These are phyloP conservation scores for Pseudochromis fuscus DNA, from an alignment of 2,797 vertebrate species.

Conservation along the genomic window DNA sequence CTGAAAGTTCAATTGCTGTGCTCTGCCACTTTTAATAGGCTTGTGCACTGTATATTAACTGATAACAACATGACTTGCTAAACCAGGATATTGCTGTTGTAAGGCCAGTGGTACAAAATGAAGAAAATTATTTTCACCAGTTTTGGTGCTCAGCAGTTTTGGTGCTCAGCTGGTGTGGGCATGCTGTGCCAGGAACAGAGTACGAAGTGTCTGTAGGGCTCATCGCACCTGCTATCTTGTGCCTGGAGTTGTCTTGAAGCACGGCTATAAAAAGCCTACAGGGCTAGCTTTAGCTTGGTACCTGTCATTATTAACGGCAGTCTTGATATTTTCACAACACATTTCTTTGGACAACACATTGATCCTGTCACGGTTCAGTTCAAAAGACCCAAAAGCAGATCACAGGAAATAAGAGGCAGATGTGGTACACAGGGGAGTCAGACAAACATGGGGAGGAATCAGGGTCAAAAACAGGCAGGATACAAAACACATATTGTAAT, in stretches of 20 bases:
- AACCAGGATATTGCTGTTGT: constrained; percentile 29
- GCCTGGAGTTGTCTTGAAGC: neutral
- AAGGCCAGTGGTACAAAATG: constrained; percentile 7
- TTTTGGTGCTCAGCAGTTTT: constrained; percentile 10
- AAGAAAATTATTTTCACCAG: constrained; percentile 1
- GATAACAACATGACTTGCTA: constrained; percentile 19
- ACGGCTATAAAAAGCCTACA: neutral
- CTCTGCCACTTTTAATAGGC: constrained; percentile 39
- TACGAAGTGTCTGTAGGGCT: neutral
- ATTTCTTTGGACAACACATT: no score
- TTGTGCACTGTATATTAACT: constrained; percentile 27
- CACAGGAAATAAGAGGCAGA: no score
- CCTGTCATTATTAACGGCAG: neutral
- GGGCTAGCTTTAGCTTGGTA: neutral
- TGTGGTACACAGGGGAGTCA: no score
- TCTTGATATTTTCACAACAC: neutral
- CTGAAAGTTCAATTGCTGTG: constrained; percentile 30
- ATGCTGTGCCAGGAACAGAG: neutral
- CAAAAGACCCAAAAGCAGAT: no score
- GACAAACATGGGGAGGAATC: no score
- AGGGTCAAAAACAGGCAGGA: no score
- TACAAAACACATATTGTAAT: no score
- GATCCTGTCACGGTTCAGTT: no score
- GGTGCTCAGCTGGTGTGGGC: neutral
- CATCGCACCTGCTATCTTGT: neutral